phyloP scores from a whole-genome alignment of 2,888 invertebrate species.

The Alsophila aescularia region DNA sequence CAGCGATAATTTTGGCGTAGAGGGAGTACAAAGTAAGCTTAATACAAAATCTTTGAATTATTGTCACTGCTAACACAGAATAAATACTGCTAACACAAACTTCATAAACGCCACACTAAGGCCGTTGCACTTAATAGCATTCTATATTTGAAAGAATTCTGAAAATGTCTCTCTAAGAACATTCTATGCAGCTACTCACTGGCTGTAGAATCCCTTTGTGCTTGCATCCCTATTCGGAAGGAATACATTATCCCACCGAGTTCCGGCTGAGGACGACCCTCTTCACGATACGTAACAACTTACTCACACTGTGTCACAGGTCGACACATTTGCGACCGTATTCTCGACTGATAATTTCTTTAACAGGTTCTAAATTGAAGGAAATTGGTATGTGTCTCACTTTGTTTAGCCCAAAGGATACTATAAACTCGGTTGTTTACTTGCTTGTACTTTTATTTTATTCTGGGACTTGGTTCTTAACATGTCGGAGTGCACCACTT shows the following conservation, averaged over 20 bases:
- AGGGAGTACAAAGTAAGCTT: too few species aligned
- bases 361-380: not conserved
- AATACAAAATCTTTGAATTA: too few species aligned
- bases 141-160: not conserved
- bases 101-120: too few species aligned
- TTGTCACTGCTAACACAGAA: too few species aligned
- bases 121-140: too few species aligned
- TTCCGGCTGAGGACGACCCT: constrained; percentile 33
- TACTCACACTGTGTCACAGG: constrained; percentile 1
- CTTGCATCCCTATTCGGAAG: constrained; percentile 33
- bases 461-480: too few species aligned
- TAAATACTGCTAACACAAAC: too few species aligned
- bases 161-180: not conserved
- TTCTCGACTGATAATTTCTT: not conserved
- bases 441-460: too few species aligned
- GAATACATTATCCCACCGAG: constrained; percentile 56
- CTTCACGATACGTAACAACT: constrained; percentile 32
- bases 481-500: too few species aligned
- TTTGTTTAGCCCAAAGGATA: not conserved
- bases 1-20: too few species aligned
- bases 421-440: too few species aligned
- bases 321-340: constrained; percentile 1
- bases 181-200: not conserved
- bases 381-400: not conserved
- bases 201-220: constrained; percentile 4